These are phyloP conservation scores for Apamea monoglypha DNA, from an alignment of 2,888 invertebrate genomes.

Conservation along the genomic window DNA sequence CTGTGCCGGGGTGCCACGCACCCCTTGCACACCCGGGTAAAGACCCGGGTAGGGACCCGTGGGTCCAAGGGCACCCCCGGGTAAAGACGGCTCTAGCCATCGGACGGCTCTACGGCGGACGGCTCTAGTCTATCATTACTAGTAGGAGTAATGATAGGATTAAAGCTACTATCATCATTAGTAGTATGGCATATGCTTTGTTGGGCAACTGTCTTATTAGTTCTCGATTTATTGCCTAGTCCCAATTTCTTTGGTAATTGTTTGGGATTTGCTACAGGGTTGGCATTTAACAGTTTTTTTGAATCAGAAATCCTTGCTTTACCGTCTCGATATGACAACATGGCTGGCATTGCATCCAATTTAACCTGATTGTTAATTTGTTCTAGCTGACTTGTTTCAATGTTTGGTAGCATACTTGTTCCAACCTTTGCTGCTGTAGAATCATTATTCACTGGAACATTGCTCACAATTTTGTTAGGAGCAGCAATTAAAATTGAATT, in stretches of 20 bases:
- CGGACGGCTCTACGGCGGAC: too few relatives aligned
- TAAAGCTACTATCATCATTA: constrained; percentile 48
- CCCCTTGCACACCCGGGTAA: too few relatives aligned
- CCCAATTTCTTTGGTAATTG: constrained; percentile 77
- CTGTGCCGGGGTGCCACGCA: too few relatives aligned
- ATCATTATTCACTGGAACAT: constrained; percentile 10
- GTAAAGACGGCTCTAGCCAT: too few relatives aligned
- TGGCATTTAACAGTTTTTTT: constrained; percentile 73
- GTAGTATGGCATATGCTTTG: constrained; percentile 15
- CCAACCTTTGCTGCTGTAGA: constrained; percentile 10
- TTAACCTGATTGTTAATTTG: constrained; percentile 8
- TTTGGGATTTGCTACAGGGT: constrained; percentile 85
- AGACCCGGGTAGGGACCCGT: too few relatives aligned
- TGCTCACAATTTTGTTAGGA: not conserved
- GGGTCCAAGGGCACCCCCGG: too few relatives aligned
- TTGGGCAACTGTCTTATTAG: constrained; percentile 31
- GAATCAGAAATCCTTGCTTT: constrained; percentile 42
- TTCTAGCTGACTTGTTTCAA: constrained; percentile 9
- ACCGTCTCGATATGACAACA: constrained; percentile 43
- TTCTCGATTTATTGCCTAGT: constrained; percentile 45
- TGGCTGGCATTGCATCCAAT: constrained; percentile 40
- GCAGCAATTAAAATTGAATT: not conserved
- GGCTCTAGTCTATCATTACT: too few relatives aligned
- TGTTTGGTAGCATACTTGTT: not conserved
- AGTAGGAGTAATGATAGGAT: constrained; percentile 81